These are phyloP conservation scores for Plectropomus leopardus DNA, from an alignment of 2,113 vertebrate genomes.

Conservation along the genomic window DNA sequence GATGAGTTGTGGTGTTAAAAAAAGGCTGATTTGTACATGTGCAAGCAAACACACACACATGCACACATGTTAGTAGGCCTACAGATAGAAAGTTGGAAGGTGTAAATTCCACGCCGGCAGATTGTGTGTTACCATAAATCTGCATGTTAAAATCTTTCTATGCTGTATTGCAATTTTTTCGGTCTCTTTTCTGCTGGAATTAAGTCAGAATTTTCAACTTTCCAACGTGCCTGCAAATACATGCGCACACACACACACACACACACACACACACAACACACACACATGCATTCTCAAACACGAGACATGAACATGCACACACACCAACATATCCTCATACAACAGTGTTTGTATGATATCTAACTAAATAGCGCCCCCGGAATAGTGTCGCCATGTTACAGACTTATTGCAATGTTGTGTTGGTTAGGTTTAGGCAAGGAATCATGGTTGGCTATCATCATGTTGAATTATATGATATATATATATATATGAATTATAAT, in stretches of 20 bases:
- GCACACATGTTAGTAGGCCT: constrained; percentile 23
- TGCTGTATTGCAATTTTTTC: not conserved
- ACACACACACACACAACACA: constrained; percentile 24
- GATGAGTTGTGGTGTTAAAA: constrained; percentile 11
- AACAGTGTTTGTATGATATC: too few species aligned
- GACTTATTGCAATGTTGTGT: too few species aligned
- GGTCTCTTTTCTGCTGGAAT: not conserved
- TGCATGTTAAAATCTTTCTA: not conserved
- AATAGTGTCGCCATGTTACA: too few species aligned
- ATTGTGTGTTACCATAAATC: constrained; percentile 1
- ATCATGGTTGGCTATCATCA: too few species aligned
- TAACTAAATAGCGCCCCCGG: too few species aligned
- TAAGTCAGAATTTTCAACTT: constrained; percentile 50
- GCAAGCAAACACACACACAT: not conserved
- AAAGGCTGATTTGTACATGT: not conserved
- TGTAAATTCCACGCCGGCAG: constrained; percentile 18
- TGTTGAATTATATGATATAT: too few species aligned
- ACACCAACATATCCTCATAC: not conserved
- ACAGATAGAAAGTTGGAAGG: constrained; percentile 35
- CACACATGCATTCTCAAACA: constrained; percentile 14
- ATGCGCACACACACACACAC: constrained; percentile 10
- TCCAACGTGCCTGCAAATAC: constrained; percentile 26
- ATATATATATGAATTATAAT: too few species aligned
- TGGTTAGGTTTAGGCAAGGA: too few species aligned
- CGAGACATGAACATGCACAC: not conserved